Conservation (phyloP, 2,888 invertebrate species). For the Troilus luridus region DNA sequence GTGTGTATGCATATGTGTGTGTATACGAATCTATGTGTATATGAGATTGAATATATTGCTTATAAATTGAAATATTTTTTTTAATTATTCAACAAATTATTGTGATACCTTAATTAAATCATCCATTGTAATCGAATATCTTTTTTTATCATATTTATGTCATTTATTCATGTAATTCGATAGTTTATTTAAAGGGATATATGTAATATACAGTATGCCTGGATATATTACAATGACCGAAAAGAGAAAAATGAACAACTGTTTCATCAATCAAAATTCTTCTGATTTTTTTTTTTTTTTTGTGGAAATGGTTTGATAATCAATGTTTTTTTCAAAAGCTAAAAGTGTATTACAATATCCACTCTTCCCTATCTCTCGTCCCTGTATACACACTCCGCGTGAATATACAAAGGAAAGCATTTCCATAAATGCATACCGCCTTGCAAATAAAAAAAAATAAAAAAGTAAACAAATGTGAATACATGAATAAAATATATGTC, state of each 20-base stretch:
- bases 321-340: background rate
- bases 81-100: too few species aligned
- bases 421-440: conserved; percentile 20
- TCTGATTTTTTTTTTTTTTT: background rate
- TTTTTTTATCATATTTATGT: too few species aligned
- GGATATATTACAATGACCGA: background rate
- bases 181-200: too few species aligned
- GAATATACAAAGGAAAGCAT: background rate
- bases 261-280: background rate
- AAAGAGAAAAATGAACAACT: background rate
- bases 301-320: background rate
- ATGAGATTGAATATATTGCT: too few species aligned
- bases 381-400: background rate
- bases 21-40: too few species aligned
- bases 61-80: too few species aligned
- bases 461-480: conserved; percentile 1
- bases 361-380: background rate
- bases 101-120: too few species aligned
- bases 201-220: too few species aligned
- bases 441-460: background rate
- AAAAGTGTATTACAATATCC: background rate
- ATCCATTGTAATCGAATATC: too few species aligned
- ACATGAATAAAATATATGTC: background rate
- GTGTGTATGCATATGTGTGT: too few species aligned
- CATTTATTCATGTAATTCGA: too few species aligned